Evolutionary conservation across 1,140 invertebrate genomes (phyloP).

Genomic region (Scaptomyza pallida): DNA sequence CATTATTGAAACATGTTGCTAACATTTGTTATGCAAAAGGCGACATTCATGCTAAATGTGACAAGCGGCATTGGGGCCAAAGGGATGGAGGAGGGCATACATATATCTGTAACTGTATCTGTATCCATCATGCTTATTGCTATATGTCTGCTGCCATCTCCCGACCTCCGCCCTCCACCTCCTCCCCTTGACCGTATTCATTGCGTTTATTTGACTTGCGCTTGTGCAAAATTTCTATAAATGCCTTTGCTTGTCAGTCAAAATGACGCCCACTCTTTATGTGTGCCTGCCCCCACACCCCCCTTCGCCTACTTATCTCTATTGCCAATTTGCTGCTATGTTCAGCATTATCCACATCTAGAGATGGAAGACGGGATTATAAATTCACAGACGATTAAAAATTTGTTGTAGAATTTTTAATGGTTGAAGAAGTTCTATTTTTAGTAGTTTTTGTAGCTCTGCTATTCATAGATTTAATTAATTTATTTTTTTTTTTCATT

Average conservation of each 20-base stretch:
- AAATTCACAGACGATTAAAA: too few species aligned
- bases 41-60: slow-evolving; percentile 71
- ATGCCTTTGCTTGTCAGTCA: slow-evolving; percentile 39
- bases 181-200: neutral
- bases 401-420: too few species aligned
- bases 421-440: too few species aligned
- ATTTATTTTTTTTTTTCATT: too few species aligned
- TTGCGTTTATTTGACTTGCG: slow-evolving; percentile 39
- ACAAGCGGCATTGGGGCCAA: slow-evolving; percentile 7
- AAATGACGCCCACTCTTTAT: neutral
- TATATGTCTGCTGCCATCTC: slow-evolving; percentile 2
- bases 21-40: slow-evolving; percentile 78
- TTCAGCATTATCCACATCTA: slow-evolving; percentile 17
- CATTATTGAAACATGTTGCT: slow-evolving; percentile 80
- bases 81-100: neutral
- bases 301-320: slow-evolving; percentile 1
- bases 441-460: too few species aligned
- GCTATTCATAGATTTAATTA: too few species aligned
- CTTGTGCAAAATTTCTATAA: slow-evolving; percentile 68
- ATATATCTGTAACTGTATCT: slow-evolving; percentile 41
- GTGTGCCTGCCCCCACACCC: too few species aligned
- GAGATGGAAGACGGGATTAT: too few species aligned
- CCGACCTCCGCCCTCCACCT: neutral
- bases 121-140: slow-evolving; percentile 66
- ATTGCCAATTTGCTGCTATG: slow-evolving; percentile 48